Evolutionary conservation across 2,797 vertebrate genomes (phyloP), one percentile per base, ranked within the genome.

Genomic region (Oreochromis mossambicus): DNA sequence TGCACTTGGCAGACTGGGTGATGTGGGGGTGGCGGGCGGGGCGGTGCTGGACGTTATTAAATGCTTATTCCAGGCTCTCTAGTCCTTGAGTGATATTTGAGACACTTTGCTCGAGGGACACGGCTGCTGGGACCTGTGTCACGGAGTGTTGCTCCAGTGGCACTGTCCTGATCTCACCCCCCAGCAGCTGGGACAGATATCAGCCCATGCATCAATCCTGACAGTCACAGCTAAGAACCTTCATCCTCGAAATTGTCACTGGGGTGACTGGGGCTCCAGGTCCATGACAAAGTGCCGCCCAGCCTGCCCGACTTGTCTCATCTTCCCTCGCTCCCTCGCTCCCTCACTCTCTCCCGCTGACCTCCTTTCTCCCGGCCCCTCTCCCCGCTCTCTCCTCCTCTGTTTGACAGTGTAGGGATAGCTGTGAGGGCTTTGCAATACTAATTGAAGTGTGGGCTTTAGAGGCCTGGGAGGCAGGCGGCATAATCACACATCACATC

Each of bases 201-300:
- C 92, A 89, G 91, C 86, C 86, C 91, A 94, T 95, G 91, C 92
- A 96, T 96, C 95, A 96, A 90, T 87, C 5, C n/a, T 92, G 95
- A 95, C 95, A 96, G 94, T 90, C 87, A 87, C 90, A 90, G 93
- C 91, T 92, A 88, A 92, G 92, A 94, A 87, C 87, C 93, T 87
- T 94, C 92, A 93, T 94, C 93, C 93, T 92, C 87, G 86, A 79
- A 63, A 90, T 92, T 93, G 92, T 94, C 92, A 93, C 87, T 19
- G 84, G 85, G 91, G 88, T 92, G 93, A 92, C 90, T 88, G 79
- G 88, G 89, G 87, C 91, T 93, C 82, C 86, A 81, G 90, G 91
- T 93, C 90, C 89, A 75, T 94, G 93, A 95, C 94, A 95, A 94
- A 95, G 92, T 93, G 87, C 91, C 84, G 89, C 36, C 70, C 26